Conservation (phyloP, 2,888 invertebrate genomes). For the Polietes domitor region DNA sequence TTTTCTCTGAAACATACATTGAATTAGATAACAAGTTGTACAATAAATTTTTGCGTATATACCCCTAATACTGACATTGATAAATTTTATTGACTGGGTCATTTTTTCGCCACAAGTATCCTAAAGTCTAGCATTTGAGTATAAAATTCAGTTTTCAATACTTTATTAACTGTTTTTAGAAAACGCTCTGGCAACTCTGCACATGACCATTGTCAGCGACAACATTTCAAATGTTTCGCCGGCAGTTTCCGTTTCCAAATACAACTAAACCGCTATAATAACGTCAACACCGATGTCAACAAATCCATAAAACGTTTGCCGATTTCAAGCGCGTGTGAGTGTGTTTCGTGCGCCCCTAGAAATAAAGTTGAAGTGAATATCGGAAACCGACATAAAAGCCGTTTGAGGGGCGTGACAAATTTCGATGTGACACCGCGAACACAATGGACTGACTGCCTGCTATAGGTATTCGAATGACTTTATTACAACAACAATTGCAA, state of each 20-base stretch:
- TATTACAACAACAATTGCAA: slow-evolving; percentile 55
- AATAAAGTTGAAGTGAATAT: neutral
- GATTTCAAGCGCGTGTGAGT: neutral
- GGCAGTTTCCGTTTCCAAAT: neutral
- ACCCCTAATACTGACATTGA: no score
- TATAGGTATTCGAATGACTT: slow-evolving; percentile 48
- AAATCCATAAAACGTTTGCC: neutral
- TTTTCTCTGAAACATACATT: no score
- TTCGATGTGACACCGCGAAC: slow-evolving; percentile 59
- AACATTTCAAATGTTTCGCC: neutral
- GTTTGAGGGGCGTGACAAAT: slow-evolving; percentile 77
- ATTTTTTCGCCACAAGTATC: no score
- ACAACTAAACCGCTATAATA: neutral
- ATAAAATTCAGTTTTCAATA: no score
- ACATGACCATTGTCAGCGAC: neutral
- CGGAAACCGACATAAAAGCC: slow-evolving; percentile 42
- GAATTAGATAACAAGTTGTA: no score
- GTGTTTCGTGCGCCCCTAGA: slow-evolving; percentile 7
- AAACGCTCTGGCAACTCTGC: neutral
- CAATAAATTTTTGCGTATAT: no score
- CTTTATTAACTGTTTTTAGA: no score
- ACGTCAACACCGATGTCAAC: neutral
- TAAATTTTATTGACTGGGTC: no score
- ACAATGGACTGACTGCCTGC: neutral
- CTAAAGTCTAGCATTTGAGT: no score